These are phyloP conservation scores for Holocentrus rufus DNA, from an alignment of 2,797 vertebrate species.

Conservation along the genomic window DNA sequence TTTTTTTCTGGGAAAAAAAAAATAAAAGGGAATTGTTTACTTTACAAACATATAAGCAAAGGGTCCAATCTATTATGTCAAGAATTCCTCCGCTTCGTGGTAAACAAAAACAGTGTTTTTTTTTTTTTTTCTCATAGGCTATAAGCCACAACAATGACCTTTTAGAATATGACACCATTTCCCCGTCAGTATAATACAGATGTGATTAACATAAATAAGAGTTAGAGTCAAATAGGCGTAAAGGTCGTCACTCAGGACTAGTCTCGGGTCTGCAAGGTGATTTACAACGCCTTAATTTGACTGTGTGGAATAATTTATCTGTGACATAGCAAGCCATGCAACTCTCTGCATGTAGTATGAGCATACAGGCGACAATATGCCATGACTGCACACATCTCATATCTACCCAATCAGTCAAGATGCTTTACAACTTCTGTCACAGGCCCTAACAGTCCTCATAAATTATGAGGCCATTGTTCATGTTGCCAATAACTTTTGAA, in stretches of 20 bases:
- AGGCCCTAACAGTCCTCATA: constrained; percentile 77
- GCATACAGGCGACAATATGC: constrained; percentile 74
- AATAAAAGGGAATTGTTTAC: constrained; percentile 7
- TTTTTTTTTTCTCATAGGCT: constrained; percentile 12
- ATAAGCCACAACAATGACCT: constrained; percentile 72
- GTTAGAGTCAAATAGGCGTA: constrained; percentile 82
- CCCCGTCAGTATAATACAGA: constrained; percentile 74
- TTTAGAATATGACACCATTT: constrained; percentile 69
- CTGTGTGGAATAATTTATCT: constrained; percentile 79
- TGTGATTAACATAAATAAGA: constrained; percentile 83
- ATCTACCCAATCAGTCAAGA: constrained; percentile 81
- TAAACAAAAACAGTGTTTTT: constrained; percentile 47
- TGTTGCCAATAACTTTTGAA: constrained; percentile 83
- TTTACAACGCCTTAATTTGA: constrained; percentile 82
- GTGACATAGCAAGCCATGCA: constrained; percentile 70
- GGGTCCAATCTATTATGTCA: neutral
- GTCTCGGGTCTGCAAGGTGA: constrained; percentile 69
- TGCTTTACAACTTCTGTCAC: constrained; percentile 83
- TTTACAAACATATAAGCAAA: constrained; percentile 8
- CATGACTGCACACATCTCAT: constrained; percentile 79
- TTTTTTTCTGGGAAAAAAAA: constrained; percentile 47
- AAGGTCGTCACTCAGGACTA: constrained; percentile 82
- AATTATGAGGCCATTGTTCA: constrained; percentile 78
- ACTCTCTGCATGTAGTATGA: constrained; percentile 65
- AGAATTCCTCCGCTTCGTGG: neutral